Percentiles rank a stretch among this genome's conserved stretches.
Evolutionary conservation across 2,888 invertebrate genomes (phyloP).

Genomic region (Trichacis sp.): DNA sequence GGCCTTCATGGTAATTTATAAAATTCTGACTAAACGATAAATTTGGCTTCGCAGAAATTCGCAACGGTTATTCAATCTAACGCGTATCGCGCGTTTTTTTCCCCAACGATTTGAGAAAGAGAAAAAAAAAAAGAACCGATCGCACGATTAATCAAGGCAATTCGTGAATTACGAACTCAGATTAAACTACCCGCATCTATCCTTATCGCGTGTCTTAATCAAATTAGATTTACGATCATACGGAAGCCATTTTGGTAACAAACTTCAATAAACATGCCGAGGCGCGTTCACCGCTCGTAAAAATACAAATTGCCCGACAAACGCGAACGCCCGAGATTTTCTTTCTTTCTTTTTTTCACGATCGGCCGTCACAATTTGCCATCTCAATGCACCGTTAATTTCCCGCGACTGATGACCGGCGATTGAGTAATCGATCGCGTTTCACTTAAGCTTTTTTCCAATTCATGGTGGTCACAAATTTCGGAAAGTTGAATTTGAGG

Average conservation of each 20-base stretch:
- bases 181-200: slow-evolving; percentile 26
- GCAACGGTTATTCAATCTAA: too few relatives aligned
- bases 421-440: neutral
- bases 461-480: too few relatives aligned
- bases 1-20: neutral
- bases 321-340: too few relatives aligned
- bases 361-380: neutral
- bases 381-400: neutral
- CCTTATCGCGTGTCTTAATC: slow-evolving; percentile 34
- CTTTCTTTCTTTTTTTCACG: too few relatives aligned
- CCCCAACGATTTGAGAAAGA: too few relatives aligned
- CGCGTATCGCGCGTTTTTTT: too few relatives aligned
- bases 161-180: slow-evolving; percentile 23
- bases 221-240: slow-evolving; percentile 37
- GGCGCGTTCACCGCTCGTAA: slow-evolving; percentile 14
- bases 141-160: slow-evolving; percentile 21
- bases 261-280: slow-evolving; percentile 16
- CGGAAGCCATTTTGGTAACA: slow-evolving; percentile 30
- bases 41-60: neutral
- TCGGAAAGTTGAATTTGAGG: too few relatives aligned
- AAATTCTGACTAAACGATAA: neutral
- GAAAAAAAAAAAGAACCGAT: neutral
- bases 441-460: too few relatives aligned
- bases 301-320: slow-evolving; percentile 19
- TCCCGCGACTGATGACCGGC: neutral